phyloP scores from a whole-genome alignment of 2,113 vertebrate genomes.

The Etheostoma cragini region DNA sequence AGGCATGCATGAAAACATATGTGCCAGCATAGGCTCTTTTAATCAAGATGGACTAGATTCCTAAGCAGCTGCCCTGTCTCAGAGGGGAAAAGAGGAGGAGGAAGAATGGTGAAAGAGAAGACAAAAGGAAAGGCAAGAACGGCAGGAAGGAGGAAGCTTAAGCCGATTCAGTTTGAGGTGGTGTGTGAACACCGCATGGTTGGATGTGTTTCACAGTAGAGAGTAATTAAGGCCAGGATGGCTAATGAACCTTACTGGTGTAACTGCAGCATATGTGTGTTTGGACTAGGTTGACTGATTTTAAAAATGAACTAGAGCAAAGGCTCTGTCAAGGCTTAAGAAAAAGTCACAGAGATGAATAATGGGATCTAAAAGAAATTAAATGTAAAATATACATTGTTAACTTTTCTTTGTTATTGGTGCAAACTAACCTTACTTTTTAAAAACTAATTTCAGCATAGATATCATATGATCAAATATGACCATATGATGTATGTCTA shows the following conservation, averaged over 20 bases:
- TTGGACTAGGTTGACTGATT: constrained; percentile 19
- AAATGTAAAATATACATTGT: not conserved
- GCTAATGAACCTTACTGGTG: constrained; percentile 55
- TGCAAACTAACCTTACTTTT: not conserved
- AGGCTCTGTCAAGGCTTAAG: not conserved
- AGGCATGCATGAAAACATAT: constrained; percentile 72
- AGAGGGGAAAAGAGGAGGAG: constrained; percentile 35
- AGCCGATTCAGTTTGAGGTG: constrained; percentile 9
- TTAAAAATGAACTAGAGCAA: constrained; percentile 10
- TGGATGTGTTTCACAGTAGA: constrained; percentile 37
- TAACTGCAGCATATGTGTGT: constrained; percentile 29
- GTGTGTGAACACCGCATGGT: constrained; percentile 18
- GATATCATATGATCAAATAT: not conserved
- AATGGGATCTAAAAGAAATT: not conserved
- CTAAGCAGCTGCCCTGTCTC: constrained; percentile 70
- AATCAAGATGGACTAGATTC: constrained; percentile 76
- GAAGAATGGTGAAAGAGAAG: constrained; percentile 17
- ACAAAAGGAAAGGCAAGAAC: constrained; percentile 17
- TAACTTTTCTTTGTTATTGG: not conserved
- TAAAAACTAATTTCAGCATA: not conserved
- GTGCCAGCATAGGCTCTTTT: constrained; percentile 63
- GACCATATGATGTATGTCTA: too few species aligned
- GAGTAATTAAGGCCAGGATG: constrained; percentile 61
- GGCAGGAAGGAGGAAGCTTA: constrained; percentile 21
- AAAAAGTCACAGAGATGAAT: not conserved